Base-by-base conservation (phyloP, 2,797 vertebrate species). In the Prionace glauca region DNA sequence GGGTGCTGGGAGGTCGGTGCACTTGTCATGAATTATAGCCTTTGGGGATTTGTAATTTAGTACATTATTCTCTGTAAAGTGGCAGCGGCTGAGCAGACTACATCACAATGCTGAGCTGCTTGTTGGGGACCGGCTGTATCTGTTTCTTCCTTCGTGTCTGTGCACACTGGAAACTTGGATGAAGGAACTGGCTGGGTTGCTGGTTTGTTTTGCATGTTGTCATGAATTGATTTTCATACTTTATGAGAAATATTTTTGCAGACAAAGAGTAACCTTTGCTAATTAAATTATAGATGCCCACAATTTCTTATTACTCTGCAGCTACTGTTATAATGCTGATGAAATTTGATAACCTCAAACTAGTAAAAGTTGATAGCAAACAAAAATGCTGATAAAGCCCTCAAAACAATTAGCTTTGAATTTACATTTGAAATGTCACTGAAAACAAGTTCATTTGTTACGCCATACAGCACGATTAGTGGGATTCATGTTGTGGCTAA, bases 351-450 rank as follows among this genome's bases (percentile, higher is more conserved):
- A n/a, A 77, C 32, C 74, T 77, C n/a, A 77, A 84, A 84, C 16
- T 41, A 41, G 79, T 45, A 84, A 36, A 81, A 41, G 36, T 84
- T 41, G 5, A 41, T 41, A 20, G 18, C 36, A 41, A 18, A 74
- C 71, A 77, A 24, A 84, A 84, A 45, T 22, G 36, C 81, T 45
- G 41, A 24, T 0, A 41, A 24, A 24, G 20, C 18, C 41, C 74
- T 77, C 32, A 12, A 41, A 77, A 77, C 29, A 81, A 41, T 14
- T 18, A 41, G 36, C 79, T 22, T n/a, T 81, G 79, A 41, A 81
- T 81, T 81, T 84, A 45, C 81, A 84, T 84, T 84, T 84, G 81
- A 24, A 84, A 84, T 84, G 81, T 45, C 81, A 84, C 41, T 81
- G 7, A 41, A 45, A 45, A 84, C 81, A 84, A 45, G 81, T 84